Base-by-base conservation (phyloP, 2,888 invertebrate species). In the Gymnosoma rotundatum region DNA sequence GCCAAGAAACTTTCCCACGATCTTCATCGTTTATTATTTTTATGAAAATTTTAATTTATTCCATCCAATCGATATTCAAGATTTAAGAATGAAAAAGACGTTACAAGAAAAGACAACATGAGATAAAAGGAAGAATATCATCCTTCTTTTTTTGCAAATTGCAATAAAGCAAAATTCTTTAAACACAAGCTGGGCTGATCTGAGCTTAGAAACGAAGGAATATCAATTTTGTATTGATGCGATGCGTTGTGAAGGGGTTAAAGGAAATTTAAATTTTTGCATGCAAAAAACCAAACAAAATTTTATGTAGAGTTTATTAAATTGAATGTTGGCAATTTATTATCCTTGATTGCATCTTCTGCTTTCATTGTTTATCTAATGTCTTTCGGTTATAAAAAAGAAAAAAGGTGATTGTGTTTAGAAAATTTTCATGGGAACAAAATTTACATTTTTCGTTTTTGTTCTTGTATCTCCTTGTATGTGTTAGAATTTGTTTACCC, bases 311-410 rank as follows among this genome's bases (percentile, higher is more conserved):
- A 70, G 63, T 80, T 80, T 66, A 56, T 64, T 21, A 70, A 70
- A 67, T 80, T 82, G 83, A 82, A 83, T 81, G 69, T 86, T 86
- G 84, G 84, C 86, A 87, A 86, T 88, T 87, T 88, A 89, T 90
- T 89, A 90, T 90, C 90, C 90, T 88, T 89, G 91, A 90, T 90
- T 90, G 90, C 90, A 90, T 90, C 90, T 89, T 90, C 90, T 85
- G 63, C 63, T 78, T 73, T 66, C 21, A 66, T 79, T 79, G 83
- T 87, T 84, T 84, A 84, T 84, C 84, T 84, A 84, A 84, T 84
- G 81, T 73, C 84, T 84, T 78, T 78, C 9, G 14, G 18, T 25
- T 14, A 42, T 36, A n/a, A 45, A 20, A 58, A 70, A 63, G 64
- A 64, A 66, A 32, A 32, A 32, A 32, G 32, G 32, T 32, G 32